Percentiles rank a stretch among this genome's conserved stretches.
Conservation (phyloP, 2,797 vertebrate genomes). For the Diplodus sargus region DNA sequence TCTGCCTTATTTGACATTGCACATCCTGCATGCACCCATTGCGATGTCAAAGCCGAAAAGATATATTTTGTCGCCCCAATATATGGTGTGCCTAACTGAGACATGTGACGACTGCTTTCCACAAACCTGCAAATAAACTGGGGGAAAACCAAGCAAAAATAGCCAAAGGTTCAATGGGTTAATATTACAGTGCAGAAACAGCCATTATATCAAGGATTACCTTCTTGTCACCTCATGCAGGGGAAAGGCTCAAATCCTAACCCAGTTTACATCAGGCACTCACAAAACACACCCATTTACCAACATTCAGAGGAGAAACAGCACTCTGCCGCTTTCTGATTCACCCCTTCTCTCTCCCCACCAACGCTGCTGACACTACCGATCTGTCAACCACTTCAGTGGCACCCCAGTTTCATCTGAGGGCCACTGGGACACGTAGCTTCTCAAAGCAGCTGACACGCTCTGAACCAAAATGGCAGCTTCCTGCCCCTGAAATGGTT, state of each 20-base stretch:
- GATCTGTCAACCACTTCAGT: slow-evolving; percentile 76
- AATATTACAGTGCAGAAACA: slow-evolving; percentile 9
- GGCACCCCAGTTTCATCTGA: slow-evolving; percentile 74
- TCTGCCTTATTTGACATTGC: no score
- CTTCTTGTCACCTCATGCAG: slow-evolving; percentile 31
- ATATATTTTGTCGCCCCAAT: background rate
- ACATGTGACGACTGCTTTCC: background rate
- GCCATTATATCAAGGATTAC: slow-evolving; percentile 27
- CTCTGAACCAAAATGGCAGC: slow-evolving; percentile 81
- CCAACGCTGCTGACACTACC: slow-evolving; percentile 75
- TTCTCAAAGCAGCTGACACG: slow-evolving; percentile 74
- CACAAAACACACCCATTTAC: slow-evolving; percentile 46
- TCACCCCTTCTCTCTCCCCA: slow-evolving; percentile 33
- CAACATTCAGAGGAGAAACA: slow-evolving; percentile 42
- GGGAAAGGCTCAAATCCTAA: slow-evolving; percentile 21
- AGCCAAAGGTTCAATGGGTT: background rate
- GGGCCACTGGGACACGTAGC: slow-evolving; percentile 71
- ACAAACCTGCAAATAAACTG: background rate
- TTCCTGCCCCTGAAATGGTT: slow-evolving; percentile 77
- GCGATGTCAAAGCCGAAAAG: no score
- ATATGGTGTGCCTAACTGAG: background rate
- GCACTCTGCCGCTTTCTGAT: slow-evolving; percentile 11
- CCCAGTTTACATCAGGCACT: slow-evolving; percentile 35
- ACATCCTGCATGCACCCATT: no score
- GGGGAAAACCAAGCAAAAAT: slow-evolving; percentile 11